Base-by-base conservation (phyloP, 2,888 invertebrate genomes). In the Cheilosia soror region DNA sequence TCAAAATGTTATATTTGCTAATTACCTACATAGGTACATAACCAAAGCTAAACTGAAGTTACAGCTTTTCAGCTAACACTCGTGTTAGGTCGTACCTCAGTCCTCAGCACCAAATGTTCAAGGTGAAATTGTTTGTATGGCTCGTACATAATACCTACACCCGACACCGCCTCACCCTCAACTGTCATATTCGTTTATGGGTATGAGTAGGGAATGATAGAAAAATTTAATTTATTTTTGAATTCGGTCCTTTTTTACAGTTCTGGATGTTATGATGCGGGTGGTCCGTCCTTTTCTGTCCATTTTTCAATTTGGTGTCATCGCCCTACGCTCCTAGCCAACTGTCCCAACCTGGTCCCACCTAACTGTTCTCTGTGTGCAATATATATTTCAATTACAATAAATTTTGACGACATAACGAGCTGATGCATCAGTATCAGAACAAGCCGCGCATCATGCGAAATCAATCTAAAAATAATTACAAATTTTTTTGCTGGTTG, bases 401-500 rank as follows among this genome's bases (percentile, higher is more conserved):
- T 82, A 69, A 65, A 77, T 77, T 81, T 78, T 66, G 53, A 72
- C 20, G 49, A 53, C 40, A 78, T 72, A 78, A 78, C 78, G 66
- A 83, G 78, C 82, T 78, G 78, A 83, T 83, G 53, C 82, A 78
- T 78, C 82, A 77, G 44, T 71, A 62, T 83, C 53, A 66, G 72
- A 53, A 53, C 15, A 15, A 71, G 55, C 55, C 47, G 63, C 33
- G 31, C 65, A n/a, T 77, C 53, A 60, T 27, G 31, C 60, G 33
- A 78, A 83, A 82, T 78, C 82, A 82, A 82, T 82, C 78, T 72
- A 82, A 83, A 78, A 78, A 72, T 72, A 83, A 78, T 83, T 78
- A 82, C 72, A 57, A 31, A n/a, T 13, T 66, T 83, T 82, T 65
- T 75, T 75, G 11, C 37, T 57, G 44, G 29, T 68, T 31, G 20